A percentile compares a stretch with the other conserved stretches of the same genome.
Evolutionary conservation across 2,797 vertebrate species (phyloP).

Genomic region (Cephalopachus bancanus): DNA sequence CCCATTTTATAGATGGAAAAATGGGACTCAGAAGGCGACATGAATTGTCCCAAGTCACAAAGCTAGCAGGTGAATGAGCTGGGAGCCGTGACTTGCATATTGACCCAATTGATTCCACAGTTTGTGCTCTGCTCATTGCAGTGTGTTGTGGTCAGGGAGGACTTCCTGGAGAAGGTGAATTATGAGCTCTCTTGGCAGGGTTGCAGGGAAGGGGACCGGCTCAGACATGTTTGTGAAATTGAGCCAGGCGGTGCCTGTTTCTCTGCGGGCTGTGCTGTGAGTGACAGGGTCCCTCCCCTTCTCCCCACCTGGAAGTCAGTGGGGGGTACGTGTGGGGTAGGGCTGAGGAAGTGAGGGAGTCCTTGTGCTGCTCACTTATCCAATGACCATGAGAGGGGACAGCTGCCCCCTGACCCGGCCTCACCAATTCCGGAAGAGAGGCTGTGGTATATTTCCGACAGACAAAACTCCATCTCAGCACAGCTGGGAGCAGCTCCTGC

Average conservation of each 20-base stretch:
- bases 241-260: not conserved
- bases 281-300: no score
- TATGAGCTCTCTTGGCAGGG: not conserved
- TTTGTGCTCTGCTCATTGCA: no score
- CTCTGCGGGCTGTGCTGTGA: not conserved
- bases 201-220: no score
- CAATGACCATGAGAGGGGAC: not conserved
- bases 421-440: no score
- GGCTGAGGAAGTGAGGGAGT: not conserved
- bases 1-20: not conserved
- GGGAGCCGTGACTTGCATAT: not conserved
- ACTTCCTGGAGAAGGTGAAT: not conserved
- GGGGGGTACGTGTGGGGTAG: no score
- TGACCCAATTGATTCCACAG: not conserved
- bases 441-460: not conserved
- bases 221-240: no score
- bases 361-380: not conserved
- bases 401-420: no score
- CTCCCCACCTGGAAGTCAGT: not conserved
- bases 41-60: not conserved
- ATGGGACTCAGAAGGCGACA: not conserved
- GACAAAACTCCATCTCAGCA: not conserved
- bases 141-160: not conserved
- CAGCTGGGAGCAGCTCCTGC: not conserved
- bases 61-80: not conserved